A percentile compares a stretch with the other conserved stretches of the same genome.
Conservation (phyloP, 2,888 invertebrate species). For the Cyaniris semiargus region DNA sequence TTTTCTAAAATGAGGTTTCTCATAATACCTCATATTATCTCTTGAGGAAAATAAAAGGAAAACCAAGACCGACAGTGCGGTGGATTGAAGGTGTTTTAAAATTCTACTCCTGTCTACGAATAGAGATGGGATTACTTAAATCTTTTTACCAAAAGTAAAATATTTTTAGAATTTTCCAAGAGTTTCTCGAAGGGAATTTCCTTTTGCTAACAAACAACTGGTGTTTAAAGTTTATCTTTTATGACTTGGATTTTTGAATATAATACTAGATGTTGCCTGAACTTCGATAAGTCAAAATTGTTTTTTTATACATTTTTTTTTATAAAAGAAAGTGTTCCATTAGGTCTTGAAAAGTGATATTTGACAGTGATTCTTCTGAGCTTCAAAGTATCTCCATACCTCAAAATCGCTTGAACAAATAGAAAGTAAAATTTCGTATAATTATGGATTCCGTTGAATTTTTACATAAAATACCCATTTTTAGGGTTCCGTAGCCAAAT, state of each 20-base stretch:
- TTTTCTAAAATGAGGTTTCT: neutral
- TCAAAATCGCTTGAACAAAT: too few species aligned
- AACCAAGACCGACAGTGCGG: conserved; percentile 6
- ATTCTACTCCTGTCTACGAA: conserved; percentile 27
- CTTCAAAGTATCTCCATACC: too few species aligned
- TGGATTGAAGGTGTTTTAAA: conserved; percentile 27
- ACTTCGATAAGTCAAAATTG: neutral
- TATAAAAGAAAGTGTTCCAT: neutral
- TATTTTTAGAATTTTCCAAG: conserved; percentile 21
- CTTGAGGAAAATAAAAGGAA: conserved; percentile 21
- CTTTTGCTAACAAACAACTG: neutral
- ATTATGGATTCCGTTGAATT: too few species aligned
- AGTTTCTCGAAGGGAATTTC: neutral
- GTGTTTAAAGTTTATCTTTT: neutral
- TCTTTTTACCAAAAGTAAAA: conserved; percentile 24
- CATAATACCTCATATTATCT: conserved; percentile 7
- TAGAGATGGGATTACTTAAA: conserved; percentile 26
- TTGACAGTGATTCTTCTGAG: too few species aligned
- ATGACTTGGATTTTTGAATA: neutral
- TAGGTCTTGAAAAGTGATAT: too few species aligned
- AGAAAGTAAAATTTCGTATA: too few species aligned
- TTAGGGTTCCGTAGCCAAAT: too few species aligned
- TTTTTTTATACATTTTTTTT: neutral
- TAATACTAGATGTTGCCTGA: neutral
- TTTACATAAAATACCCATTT: too few species aligned